A percentile compares a stretch with the other conserved stretches of the same genome.
Conservation (phyloP, 1,140 invertebrate species). For the Bombus fervidus region DNA sequence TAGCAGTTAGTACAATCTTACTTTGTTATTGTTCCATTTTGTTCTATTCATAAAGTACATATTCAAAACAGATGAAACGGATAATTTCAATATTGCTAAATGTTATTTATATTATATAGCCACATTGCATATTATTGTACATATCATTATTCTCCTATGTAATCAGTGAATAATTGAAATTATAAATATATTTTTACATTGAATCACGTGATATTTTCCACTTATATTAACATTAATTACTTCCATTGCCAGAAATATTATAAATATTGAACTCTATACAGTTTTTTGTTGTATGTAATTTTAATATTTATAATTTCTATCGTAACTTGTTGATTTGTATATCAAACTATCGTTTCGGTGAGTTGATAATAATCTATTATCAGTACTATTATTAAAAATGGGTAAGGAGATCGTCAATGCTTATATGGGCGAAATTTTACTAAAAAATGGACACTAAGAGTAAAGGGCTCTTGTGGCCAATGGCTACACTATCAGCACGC, state of each 20-base stretch:
- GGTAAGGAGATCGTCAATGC: too few relatives aligned
- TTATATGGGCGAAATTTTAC: too few relatives aligned
- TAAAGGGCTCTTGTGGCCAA: too few relatives aligned
- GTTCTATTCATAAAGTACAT: background rate
- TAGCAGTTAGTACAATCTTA: background rate
- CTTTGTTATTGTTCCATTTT: background rate
- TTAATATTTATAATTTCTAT: background rate
- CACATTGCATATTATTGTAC: constrained; percentile 1
- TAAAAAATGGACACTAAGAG: too few relatives aligned
- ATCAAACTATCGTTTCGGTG: too few relatives aligned
- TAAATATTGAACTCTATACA: background rate
- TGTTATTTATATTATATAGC: background rate
- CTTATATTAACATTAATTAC: background rate
- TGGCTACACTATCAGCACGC: too few relatives aligned
- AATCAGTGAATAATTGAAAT: constrained; percentile 16
- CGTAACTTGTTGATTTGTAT: too few relatives aligned
- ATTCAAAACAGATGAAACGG: background rate
- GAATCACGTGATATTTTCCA: background rate
- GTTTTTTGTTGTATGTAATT: background rate
- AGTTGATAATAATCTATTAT: too few relatives aligned
- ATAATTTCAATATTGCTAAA: background rate
- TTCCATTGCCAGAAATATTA: background rate
- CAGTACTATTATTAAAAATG: too few relatives aligned
- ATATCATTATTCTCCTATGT: constrained; percentile 30
- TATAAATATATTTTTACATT: constrained; percentile 43